Percentiles rank a stretch among this genome's conserved stretches.
phyloP scores from a whole-genome alignment of 35 echinoderm and acorn worm species.

The Stichopus chloronotus region DNA sequence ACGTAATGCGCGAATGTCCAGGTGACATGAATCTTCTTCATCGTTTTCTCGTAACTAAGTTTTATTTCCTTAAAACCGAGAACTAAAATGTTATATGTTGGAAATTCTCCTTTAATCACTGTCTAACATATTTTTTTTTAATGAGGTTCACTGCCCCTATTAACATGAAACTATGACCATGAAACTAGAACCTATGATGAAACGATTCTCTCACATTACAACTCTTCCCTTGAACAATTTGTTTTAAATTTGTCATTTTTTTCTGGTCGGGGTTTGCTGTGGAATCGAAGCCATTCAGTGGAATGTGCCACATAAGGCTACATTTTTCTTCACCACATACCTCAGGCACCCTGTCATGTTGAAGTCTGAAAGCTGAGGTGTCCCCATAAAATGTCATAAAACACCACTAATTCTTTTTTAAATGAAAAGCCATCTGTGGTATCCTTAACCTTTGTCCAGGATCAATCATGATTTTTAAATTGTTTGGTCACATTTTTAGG shows the following conservation, averaged over 20 bases:
- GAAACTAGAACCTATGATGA: not conserved
- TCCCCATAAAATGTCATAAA: constrained; percentile 27
- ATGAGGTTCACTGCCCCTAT: constrained; percentile 12
- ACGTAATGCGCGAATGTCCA: too few relatives aligned
- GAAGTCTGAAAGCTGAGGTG: not conserved
- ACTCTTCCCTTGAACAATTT: constrained; percentile 20
- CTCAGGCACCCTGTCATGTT: constrained; percentile 33
- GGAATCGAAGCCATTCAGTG: not conserved
- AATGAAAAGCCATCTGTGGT: constrained; percentile 22
- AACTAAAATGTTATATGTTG: not conserved
- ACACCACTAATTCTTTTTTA: constrained; percentile 32
- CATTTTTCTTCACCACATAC: constrained; percentile 6
- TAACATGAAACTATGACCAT: not conserved
- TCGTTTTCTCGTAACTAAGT: too few relatives aligned
- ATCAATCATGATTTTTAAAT: too few relatives aligned
- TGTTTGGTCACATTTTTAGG: too few relatives aligned
- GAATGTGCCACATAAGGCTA: constrained; percentile 10
- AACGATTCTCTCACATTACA: not conserved
- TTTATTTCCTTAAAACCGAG: too few relatives aligned
- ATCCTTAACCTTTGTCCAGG: not conserved
- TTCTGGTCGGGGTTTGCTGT: not conserved
- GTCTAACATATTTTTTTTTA: not conserved
- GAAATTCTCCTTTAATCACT: not conserved
- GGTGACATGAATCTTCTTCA: too few relatives aligned
- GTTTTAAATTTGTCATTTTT: constrained; percentile 31